Percentiles rank a stretch among this genome's conserved stretches.
Evolutionary conservation across 1,140 invertebrate genomes (phyloP).

Genomic region (Zophobas atratus): DNA sequence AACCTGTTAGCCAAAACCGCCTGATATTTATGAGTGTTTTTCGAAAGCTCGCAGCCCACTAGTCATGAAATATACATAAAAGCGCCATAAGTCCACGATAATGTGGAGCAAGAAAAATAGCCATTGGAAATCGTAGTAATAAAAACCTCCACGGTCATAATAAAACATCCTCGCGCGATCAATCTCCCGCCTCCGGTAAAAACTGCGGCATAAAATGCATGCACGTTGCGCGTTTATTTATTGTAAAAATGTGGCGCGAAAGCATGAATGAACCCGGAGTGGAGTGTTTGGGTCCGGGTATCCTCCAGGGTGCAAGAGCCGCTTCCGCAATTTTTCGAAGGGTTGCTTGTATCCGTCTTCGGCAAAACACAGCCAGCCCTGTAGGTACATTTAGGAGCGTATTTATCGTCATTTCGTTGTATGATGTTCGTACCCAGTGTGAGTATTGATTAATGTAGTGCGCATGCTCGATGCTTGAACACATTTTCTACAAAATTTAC

Average conservation of each 20-base stretch:
- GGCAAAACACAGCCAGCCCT: constrained; percentile 27
- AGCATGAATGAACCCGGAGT: neutral
- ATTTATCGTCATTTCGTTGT: constrained; percentile 48
- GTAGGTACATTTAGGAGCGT: constrained; percentile 41
- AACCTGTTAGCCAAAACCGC: no score
- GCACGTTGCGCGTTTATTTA: neutral
- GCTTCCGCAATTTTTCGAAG: neutral
- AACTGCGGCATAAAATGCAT: no score
- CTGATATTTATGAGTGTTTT: no score
- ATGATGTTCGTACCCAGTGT: constrained; percentile 33
- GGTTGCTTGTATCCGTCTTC: neutral
- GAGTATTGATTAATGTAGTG: constrained; percentile 44
- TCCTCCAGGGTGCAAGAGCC: no score
- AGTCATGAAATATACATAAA: no score
- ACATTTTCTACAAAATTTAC: constrained; percentile 50
- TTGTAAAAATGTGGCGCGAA: neutral
- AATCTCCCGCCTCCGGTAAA: no score
- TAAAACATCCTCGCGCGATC: no score
- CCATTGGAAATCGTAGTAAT: no score
- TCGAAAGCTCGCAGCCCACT: no score
- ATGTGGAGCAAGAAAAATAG: no score
- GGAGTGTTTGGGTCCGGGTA: neutral
- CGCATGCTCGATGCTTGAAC: constrained; percentile 48
- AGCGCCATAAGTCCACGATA: no score
- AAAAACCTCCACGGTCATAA: no score